Evolutionary conservation across 2,888 invertebrate genomes (phyloP).

Genomic region (Amorpha juglandis): DNA sequence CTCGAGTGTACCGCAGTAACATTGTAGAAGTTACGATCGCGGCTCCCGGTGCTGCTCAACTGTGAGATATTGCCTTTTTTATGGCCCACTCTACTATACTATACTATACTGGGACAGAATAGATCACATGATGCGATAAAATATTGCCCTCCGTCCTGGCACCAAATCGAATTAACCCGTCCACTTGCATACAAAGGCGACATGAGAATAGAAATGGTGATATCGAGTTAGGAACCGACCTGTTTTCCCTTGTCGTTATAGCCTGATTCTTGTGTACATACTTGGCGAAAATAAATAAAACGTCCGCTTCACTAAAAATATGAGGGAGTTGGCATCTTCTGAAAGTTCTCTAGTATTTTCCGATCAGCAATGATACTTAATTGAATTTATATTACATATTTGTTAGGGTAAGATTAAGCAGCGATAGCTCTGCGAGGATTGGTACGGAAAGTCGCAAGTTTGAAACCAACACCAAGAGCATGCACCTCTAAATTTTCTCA

Average conservation of each 20-base stretch:
- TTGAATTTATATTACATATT: too few relatives aligned
- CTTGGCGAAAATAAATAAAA: slow-evolving; percentile 50
- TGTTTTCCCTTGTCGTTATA: slow-evolving; percentile 65
- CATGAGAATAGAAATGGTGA: slow-evolving; percentile 77
- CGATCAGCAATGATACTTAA: neutral
- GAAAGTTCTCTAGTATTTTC: neutral
- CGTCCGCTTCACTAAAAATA: slow-evolving; percentile 44
- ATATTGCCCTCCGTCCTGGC: slow-evolving; percentile 79
- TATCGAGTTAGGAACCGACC: slow-evolving; percentile 75
- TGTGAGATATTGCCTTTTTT: slow-evolving; percentile 84
- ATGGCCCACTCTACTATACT: slow-evolving; percentile 82
- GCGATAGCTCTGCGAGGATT: too few relatives aligned
- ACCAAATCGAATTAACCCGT: slow-evolving; percentile 84
- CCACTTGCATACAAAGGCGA: slow-evolving; percentile 82
- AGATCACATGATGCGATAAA: slow-evolving; percentile 84
- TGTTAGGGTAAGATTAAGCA: too few relatives aligned
- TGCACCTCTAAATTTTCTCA: too few relatives aligned
- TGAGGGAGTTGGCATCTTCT: slow-evolving; percentile 4
- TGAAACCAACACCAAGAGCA: too few relatives aligned
- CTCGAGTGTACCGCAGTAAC: slow-evolving; percentile 74
- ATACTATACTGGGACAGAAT: slow-evolving; percentile 81
- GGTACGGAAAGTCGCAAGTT: too few relatives aligned
- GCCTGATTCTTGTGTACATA: slow-evolving; percentile 44
- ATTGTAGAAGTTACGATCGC: slow-evolving; percentile 83
- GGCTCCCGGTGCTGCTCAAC: slow-evolving; percentile 78